Conservation (phyloP, 2,888 invertebrate genomes). For the Ectemnius lituratus region DNA sequence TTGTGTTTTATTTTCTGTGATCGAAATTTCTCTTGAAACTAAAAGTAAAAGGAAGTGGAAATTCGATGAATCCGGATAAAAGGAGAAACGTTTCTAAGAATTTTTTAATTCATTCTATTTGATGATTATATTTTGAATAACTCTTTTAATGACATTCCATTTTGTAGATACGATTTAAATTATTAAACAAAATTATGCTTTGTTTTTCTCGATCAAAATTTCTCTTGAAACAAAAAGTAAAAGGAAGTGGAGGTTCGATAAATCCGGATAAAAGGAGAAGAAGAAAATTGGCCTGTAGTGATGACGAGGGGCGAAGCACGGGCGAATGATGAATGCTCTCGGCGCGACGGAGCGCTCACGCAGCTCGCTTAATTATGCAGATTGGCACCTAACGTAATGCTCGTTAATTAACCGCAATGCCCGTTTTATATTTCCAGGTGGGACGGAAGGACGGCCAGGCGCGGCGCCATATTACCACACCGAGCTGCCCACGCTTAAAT, state of each 20-base stretch:
- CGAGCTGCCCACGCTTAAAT: slow-evolving; percentile 46
- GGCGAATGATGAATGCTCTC: slow-evolving; percentile 64
- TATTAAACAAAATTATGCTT: too few relatives aligned
- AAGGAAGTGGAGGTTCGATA: slow-evolving; percentile 44
- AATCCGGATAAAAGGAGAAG: too few relatives aligned
- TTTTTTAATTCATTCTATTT: too few relatives aligned
- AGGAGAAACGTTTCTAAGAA: too few relatives aligned
- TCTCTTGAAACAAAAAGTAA: not conserved
- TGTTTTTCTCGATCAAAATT: too few relatives aligned
- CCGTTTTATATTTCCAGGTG: slow-evolving; percentile 62
- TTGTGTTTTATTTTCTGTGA: too few relatives aligned
- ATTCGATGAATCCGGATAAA: slow-evolving; percentile 11
- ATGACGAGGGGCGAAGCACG: slow-evolving; percentile 12
- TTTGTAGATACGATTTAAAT: too few relatives aligned
- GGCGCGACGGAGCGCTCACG: slow-evolving; percentile 46
- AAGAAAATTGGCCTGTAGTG: too few relatives aligned
- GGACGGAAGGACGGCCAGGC: slow-evolving; percentile 64
- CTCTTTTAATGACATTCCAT: too few relatives aligned
- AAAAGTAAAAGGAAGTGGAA: slow-evolving; percentile 43
- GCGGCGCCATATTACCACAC: slow-evolving; percentile 61
- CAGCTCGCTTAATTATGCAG: slow-evolving; percentile 69
- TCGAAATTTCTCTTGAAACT: too few relatives aligned
- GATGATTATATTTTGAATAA: too few relatives aligned
- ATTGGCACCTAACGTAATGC: slow-evolving; percentile 69
- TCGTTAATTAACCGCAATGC: slow-evolving; percentile 71